Evolutionary conservation across 2,113 vertebrate genomes (phyloP).

Genomic region (Tylochromis polylepis): DNA sequence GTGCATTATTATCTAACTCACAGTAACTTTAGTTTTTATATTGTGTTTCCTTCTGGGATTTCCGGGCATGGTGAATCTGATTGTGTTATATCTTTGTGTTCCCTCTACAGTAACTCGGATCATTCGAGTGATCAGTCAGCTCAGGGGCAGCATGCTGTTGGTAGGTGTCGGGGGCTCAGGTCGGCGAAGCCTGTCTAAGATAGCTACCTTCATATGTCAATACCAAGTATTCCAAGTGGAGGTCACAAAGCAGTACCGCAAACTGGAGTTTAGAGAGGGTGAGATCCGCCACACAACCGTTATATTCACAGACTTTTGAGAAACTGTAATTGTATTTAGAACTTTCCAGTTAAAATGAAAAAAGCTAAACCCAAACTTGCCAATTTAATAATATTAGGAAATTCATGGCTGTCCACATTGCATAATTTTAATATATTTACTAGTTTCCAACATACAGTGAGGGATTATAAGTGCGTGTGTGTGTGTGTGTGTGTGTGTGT

Average conservation of each 20-base stretch:
- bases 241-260: slow-evolving; percentile 83
- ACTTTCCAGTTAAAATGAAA: neutral
- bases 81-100: neutral
- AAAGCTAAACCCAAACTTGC: neutral
- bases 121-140: slow-evolving; percentile 86
- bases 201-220: slow-evolving; percentile 81
- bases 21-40: neutral
- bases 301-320: neutral
- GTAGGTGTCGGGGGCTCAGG: slow-evolving; percentile 87
- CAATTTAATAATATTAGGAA: neutral
- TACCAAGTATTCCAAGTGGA: slow-evolving; percentile 85
- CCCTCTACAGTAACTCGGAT: slow-evolving; percentile 73
- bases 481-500: neutral
- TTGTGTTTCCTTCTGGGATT: neutral
- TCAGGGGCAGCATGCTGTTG: slow-evolving; percentile 85
- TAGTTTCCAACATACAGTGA: neutral
- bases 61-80: neutral
- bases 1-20: neutral
- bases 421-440: neutral
- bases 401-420: neutral
- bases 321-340: neutral
- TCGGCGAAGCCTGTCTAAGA: slow-evolving; percentile 80
- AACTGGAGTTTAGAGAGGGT: slow-evolving; percentile 87
- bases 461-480: neutral
- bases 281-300: neutral